Conservation (phyloP, 2,113 vertebrate genomes). For the Psilopsiagon aurifrons region DNA sequence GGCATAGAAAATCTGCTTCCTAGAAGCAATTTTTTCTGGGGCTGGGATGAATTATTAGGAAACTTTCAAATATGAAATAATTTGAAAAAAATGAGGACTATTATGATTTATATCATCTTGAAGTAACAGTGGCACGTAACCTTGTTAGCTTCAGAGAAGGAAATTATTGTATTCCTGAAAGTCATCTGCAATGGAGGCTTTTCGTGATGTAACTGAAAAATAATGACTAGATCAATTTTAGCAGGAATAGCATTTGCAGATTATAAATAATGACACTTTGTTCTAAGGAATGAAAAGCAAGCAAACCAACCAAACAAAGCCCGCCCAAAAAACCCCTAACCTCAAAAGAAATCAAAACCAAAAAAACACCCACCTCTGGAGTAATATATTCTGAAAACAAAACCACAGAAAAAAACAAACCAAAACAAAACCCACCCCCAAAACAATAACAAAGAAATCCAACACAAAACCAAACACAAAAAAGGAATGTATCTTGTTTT, state of each 20-base stretch:
- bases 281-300: background rate
- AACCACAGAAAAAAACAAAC: background rate
- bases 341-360: background rate
- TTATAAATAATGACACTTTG: background rate
- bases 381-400: background rate
- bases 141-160: background rate
- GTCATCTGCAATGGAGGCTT: background rate
- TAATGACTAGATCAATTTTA: background rate
- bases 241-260: background rate
- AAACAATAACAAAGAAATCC: background rate
- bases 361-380: background rate
- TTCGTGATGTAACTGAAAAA: background rate
- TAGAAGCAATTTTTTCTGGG: background rate
- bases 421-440: background rate
- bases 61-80: background rate
- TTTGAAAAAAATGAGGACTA: background rate
- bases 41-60: background rate
- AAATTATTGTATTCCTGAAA: slow-evolving; percentile 5
- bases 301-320: background rate
- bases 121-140: background rate
- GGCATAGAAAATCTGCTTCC: background rate
- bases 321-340: fast-evolving
- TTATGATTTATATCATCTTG: background rate
- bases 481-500: background rate
- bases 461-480: background rate